A percentile compares a stretch with the other conserved stretches of the same genome.
phyloP scores from a whole-genome alignment of 2,888 invertebrate species.

The Chrysolina oricalcia region DNA sequence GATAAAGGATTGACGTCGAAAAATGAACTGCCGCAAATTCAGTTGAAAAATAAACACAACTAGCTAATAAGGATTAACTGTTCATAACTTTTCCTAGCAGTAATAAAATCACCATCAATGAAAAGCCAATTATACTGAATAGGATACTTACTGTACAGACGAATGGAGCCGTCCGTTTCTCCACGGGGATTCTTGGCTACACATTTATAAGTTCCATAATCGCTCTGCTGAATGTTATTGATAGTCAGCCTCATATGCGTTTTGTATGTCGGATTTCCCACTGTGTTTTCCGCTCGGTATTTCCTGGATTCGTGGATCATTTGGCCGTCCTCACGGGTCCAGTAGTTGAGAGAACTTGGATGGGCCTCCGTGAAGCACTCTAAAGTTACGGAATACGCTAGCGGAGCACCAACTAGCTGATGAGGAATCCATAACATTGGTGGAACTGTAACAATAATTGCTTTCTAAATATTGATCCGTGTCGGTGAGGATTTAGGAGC shows the following conservation, averaged over 20 bases:
- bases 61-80: not conserved
- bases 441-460: constrained; percentile 78
- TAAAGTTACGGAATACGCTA: constrained; percentile 87
- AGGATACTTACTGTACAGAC: constrained; percentile 86
- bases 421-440: constrained; percentile 95
- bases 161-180: constrained; percentile 91
- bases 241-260: constrained; percentile 91
- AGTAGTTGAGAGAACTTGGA: constrained; percentile 92
- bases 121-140: constrained; percentile 4
- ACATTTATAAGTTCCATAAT: constrained; percentile 92
- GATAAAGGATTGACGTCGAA: too few species aligned
- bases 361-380: constrained; percentile 94
- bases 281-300: constrained; percentile 84
- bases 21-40: too few species aligned
- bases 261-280: constrained; percentile 84
- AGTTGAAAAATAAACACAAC: too few species aligned
- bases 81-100: not conserved
- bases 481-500: not conserved
- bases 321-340: constrained; percentile 90
- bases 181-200: constrained; percentile 93
- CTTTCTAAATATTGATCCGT: constrained; percentile 19
- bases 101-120: not conserved
- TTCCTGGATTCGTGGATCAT: constrained; percentile 92
- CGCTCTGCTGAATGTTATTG: constrained; percentile 82
- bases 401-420: constrained; percentile 89